phyloP scores from a whole-genome alignment of 2,113 vertebrate species.

The Notiomystis cincta region DNA sequence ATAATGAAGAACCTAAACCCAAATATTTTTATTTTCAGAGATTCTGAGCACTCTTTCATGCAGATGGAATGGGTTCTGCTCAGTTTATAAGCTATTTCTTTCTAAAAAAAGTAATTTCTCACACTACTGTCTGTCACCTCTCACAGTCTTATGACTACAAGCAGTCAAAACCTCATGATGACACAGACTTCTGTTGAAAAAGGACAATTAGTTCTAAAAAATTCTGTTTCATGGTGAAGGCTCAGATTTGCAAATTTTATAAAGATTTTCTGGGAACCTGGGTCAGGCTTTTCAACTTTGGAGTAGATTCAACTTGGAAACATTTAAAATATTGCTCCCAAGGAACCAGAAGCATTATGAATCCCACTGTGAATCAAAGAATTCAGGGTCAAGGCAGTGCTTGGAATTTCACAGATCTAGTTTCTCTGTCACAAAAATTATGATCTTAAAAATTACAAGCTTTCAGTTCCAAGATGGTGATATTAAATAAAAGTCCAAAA shows the following conservation, averaged over 20 bases:
- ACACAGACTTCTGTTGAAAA: background rate
- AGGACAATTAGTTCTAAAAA: background rate
- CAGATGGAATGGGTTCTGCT: background rate
- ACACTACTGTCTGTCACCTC: background rate
- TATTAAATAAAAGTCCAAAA: background rate
- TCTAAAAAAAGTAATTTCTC: background rate
- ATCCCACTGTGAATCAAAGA: background rate
- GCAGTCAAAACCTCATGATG: background rate
- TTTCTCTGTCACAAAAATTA: background rate
- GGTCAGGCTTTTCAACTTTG: background rate
- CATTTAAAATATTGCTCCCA: background rate
- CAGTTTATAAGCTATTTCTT: background rate
- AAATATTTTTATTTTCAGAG: background rate
- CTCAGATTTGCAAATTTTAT: background rate
- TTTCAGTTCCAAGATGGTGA: background rate
- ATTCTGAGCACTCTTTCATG: background rate
- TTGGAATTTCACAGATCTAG: background rate
- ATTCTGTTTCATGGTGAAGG: background rate
- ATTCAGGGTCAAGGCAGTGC: background rate
- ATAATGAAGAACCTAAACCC: background rate
- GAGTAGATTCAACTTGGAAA: background rate
- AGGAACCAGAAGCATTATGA: background rate
- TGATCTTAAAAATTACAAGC: background rate
- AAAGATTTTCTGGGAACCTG: background rate
- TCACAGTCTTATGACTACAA: background rate